Evolutionary conservation across 2,797 vertebrate genomes (phyloP).

Genomic region (Clarias platycephalus): DNA sequence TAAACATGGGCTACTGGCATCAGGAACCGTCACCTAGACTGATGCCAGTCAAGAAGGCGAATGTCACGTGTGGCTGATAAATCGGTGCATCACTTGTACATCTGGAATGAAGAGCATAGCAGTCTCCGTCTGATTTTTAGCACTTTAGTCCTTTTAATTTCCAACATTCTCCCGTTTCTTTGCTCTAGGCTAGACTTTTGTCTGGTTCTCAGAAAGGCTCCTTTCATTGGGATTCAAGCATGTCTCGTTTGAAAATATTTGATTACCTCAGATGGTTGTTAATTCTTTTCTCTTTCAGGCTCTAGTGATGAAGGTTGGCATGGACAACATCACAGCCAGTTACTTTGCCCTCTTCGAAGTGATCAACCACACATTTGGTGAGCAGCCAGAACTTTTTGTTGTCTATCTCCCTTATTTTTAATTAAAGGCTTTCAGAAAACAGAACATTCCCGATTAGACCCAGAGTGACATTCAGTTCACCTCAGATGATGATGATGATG

Average conservation of each 20-base stretch:
- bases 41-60: too few relatives aligned
- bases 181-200: background rate
- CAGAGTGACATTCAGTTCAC: background rate
- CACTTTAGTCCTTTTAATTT: background rate
- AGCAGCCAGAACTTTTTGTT: conserved; percentile 59
- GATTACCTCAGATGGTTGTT: background rate
- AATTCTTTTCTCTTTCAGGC: conserved; percentile 71
- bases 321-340: conserved; percentile 91
- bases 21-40: too few relatives aligned
- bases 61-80: too few relatives aligned
- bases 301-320: conserved; percentile 87
- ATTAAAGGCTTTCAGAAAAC: background rate
- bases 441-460: background rate
- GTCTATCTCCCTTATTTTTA: background rate
- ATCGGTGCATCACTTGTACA: too few relatives aligned
- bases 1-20: too few relatives aligned
- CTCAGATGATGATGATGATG: background rate
- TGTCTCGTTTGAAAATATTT: background rate
- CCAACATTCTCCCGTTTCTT: background rate
- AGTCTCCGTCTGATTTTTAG: background rate
- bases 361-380: conserved; percentile 96
- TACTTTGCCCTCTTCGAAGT: conserved; percentile 98
- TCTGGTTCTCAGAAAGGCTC: background rate
- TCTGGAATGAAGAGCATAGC: background rate
- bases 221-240: background rate